Conservation (phyloP, 2,113 vertebrate genomes). For the Alethe castanea region DNA sequence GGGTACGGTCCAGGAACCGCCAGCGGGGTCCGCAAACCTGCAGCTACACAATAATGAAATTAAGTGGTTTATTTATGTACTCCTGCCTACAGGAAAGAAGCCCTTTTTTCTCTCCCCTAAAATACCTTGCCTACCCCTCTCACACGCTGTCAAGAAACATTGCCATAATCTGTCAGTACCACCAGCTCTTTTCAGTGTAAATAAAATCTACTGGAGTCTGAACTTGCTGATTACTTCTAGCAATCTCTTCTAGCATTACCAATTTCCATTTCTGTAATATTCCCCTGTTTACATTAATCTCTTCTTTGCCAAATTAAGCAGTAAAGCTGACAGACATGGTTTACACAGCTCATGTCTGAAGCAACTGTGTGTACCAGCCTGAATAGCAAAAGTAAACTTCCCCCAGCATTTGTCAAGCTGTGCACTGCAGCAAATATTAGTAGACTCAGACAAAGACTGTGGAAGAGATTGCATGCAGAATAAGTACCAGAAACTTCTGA, state of each 20-base stretch:
- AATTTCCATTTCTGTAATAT: constrained; percentile 22
- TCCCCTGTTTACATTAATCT: constrained; percentile 22
- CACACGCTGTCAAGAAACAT: neutral
- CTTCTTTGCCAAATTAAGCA: constrained; percentile 38
- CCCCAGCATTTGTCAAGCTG: neutral
- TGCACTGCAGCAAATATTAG: constrained; percentile 39
- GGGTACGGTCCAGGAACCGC: constrained; percentile 91
- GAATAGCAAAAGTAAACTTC: constrained; percentile 26
- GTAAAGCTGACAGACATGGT: constrained; percentile 29
- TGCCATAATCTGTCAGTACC: neutral
- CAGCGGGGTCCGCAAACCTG: constrained; percentile 87
- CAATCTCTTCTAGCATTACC: neutral
- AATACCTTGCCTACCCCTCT: neutral
- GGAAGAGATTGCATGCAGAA: constrained; percentile 13
- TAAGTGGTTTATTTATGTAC: neutral
- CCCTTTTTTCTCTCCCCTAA: neutral
- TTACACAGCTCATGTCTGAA: constrained; percentile 38
- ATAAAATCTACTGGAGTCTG: neutral
- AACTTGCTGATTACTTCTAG: neutral
- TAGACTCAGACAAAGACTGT: constrained; percentile 13
- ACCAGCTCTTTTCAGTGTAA: neutral
- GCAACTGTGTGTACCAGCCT: constrained; percentile 1
- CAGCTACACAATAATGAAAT: constrained; percentile 69
- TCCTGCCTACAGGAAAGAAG: neutral
- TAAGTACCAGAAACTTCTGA: constrained; percentile 59